These are phyloP conservation scores for Ciona savignyi DNA, from an alignment of 23 tunicate species.

Conservation along the genomic window DNA sequence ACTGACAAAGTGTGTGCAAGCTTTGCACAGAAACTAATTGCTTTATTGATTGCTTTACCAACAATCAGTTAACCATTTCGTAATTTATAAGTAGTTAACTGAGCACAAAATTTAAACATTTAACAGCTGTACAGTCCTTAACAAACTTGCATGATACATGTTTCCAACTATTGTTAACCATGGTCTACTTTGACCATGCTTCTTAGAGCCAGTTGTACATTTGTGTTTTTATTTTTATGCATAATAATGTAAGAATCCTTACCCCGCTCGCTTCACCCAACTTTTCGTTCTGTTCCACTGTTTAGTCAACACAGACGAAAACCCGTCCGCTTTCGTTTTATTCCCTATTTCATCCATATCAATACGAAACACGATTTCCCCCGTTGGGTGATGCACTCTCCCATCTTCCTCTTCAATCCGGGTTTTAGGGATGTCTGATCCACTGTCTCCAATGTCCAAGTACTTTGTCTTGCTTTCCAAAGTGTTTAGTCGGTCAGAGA, in stretches of 20 bases:
- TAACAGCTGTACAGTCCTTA: background rate
- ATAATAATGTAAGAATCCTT: too few relatives aligned
- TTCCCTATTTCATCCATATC: constrained; percentile 15
- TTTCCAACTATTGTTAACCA: background rate
- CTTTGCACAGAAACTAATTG: too few relatives aligned
- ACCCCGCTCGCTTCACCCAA: background rate
- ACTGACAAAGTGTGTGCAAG: too few relatives aligned
- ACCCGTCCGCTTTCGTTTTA: constrained; percentile 2
- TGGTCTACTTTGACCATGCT: too few relatives aligned
- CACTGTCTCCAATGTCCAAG: constrained; percentile 13
- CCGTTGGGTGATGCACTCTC: background rate
- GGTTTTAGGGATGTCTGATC: background rate
- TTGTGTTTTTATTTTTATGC: too few relatives aligned
- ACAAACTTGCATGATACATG: background rate
- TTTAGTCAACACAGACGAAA: constrained; percentile 5
- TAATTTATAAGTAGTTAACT: background rate
- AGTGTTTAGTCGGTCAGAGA: background rate
- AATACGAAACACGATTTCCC: constrained; percentile 20
- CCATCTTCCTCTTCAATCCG: background rate
- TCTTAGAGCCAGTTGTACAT: too few relatives aligned
- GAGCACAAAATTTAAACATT: background rate
- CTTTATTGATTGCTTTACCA: too few relatives aligned
- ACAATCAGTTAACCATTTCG: too few relatives aligned
- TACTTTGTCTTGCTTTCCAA: background rate
- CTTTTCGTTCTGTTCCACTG: constrained; percentile 11